These are phyloP conservation scores for Rhabdophis nuchalis DNA, from an alignment of 2,797 vertebrate genomes.

Conservation along the genomic window DNA sequence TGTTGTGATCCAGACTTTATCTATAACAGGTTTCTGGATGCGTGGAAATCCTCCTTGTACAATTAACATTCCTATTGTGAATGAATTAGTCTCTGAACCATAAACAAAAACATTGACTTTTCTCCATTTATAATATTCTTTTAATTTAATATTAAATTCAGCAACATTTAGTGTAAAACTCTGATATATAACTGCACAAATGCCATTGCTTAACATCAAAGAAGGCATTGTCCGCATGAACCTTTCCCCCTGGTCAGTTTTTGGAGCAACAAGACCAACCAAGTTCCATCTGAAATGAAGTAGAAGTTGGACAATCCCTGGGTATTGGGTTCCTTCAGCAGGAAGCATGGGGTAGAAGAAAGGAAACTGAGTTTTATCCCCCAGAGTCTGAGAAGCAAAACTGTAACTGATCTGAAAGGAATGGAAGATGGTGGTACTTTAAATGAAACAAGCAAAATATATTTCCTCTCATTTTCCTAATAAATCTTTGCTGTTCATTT, in stretches of 20 bases:
- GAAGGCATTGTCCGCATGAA: neutral
- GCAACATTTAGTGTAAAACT: neutral
- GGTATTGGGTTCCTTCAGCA: neutral
- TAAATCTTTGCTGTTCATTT: neutral
- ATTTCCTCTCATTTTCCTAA: neutral
- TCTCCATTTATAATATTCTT: neutral
- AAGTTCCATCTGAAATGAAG: neutral
- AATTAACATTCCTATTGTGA: neutral
- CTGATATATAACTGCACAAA: neutral
- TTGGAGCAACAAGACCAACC: neutral
- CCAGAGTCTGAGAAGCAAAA: neutral
- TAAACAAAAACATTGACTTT: neutral
- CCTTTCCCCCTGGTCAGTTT: neutral
- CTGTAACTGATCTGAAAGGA: neutral
- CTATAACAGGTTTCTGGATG: neutral
- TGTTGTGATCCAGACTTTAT: neutral
- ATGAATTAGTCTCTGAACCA: neutral
- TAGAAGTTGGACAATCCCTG: neutral
- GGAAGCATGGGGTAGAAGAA: neutral
- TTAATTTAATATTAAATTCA: neutral
- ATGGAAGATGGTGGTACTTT: neutral
- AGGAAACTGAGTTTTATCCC: neutral
- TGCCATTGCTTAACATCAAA: neutral
- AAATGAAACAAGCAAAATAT: neutral
- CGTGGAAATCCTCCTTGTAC: rapidly evolving